These are phyloP conservation scores for Gymnoscopelus braueri DNA, from an alignment of 2,797 vertebrate genomes.

Conservation along the genomic window DNA sequence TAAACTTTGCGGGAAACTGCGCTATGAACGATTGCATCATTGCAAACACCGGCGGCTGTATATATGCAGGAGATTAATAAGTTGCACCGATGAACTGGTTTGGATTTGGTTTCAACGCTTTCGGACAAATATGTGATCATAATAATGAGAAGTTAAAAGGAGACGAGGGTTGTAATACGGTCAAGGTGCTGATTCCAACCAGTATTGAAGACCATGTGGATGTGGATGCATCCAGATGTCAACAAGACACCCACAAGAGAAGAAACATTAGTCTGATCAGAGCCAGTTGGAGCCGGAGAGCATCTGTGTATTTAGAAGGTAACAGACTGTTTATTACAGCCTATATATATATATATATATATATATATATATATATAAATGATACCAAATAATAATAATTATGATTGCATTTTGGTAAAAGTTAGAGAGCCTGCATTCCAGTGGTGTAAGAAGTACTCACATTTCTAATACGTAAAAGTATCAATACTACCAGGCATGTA, in stretches of 20 bases:
- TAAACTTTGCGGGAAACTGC: conserved; percentile 30
- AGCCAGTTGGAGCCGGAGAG: conserved; percentile 80
- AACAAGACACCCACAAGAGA: background rate
- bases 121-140: conserved; percentile 76
- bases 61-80: background rate
- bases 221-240: background rate
- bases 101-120: conserved; percentile 87
- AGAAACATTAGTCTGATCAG: conserved; percentile 29
- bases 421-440: too few species aligned
- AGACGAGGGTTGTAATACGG: background rate
- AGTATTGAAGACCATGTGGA: conserved; percentile 29
- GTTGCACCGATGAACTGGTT: conserved; percentile 76
- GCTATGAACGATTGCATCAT: background rate
- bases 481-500: too few species aligned
- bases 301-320: conserved; percentile 56
- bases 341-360: too few species aligned
- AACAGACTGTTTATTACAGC: background rate
- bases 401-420: too few species aligned
- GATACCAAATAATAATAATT: too few species aligned
- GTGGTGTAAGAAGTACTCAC: too few species aligned
- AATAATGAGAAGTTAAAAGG: background rate
- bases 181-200: conserved; percentile 60
- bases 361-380: too few species aligned
- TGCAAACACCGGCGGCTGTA: too few species aligned
- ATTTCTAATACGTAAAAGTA: too few species aligned